These are phyloP conservation scores for Brenthis ino DNA, from an alignment of 2,888 invertebrate species.

Conservation along the genomic window DNA sequence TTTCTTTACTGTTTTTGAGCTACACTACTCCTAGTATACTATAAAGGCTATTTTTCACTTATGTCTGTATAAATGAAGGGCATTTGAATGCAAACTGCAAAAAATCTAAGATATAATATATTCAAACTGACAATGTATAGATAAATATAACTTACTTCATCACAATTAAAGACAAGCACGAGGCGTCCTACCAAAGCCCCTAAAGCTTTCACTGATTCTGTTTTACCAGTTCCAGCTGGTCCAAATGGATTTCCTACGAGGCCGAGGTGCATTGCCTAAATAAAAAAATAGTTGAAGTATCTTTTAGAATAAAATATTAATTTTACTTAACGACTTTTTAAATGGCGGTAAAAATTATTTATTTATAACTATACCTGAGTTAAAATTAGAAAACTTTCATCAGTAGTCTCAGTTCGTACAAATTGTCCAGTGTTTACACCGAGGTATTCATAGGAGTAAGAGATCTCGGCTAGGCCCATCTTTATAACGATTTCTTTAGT, in stretches of 20 bases:
- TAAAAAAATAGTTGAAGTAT: conserved; percentile 32
- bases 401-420: conserved; percentile 97
- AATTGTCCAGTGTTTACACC: conserved; percentile 96
- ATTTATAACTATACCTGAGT: conserved; percentile 85
- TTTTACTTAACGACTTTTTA: too few species aligned
- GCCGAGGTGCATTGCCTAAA: conserved; percentile 94
- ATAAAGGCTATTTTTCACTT: too few species aligned
- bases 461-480: conserved; percentile 97
- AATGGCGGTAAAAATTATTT: not conserved
- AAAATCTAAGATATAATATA: not conserved
- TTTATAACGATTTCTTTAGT: conserved; percentile 86
- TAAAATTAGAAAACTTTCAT: conserved; percentile 98
- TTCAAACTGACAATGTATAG: not conserved
- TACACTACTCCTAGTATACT: too few species aligned
- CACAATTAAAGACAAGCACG: conserved; percentile 98
- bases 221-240: conserved; percentile 99
- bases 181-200: conserved; percentile 94
- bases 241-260: conserved; percentile 99
- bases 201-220: conserved; percentile 98
- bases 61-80: too few species aligned
- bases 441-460: conserved; percentile 98
- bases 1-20: too few species aligned
- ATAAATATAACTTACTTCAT: conserved; percentile 85
- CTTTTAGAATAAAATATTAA: too few species aligned
- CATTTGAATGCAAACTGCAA: too few species aligned